phyloP scores from a whole-genome alignment of 2,888 invertebrate species.

The Exocentrus adspersus region DNA sequence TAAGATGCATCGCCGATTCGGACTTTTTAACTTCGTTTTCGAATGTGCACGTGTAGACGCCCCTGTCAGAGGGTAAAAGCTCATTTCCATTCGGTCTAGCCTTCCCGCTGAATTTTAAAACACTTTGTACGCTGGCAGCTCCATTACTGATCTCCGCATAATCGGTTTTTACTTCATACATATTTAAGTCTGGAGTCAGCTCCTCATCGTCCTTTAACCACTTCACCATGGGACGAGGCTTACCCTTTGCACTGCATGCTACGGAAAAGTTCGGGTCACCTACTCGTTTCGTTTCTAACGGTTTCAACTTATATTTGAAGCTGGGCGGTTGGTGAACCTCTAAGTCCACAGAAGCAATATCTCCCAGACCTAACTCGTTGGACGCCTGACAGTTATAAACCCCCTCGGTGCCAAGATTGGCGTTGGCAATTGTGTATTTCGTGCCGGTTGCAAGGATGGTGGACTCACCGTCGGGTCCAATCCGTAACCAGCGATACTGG shows the following conservation, averaged over 20 bases:
- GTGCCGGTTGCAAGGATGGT: slow-evolving; percentile 81
- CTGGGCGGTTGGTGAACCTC: slow-evolving; percentile 91
- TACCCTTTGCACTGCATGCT: slow-evolving; percentile 87
- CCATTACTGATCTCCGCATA: slow-evolving; percentile 81
- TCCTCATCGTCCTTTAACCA: slow-evolving; percentile 90
- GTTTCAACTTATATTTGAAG: slow-evolving; percentile 83
- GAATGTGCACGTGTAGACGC: slow-evolving; percentile 87
- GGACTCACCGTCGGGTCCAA: slow-evolving; percentile 73
- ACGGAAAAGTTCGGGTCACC: slow-evolving; percentile 83
- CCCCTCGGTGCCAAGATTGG: slow-evolving; percentile 87
- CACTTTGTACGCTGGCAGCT: slow-evolving; percentile 85
- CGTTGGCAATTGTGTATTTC: slow-evolving; percentile 86
- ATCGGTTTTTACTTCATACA: slow-evolving; percentile 85
- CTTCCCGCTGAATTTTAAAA: slow-evolving; percentile 81
- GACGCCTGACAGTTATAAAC: slow-evolving; percentile 90
- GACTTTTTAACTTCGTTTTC: slow-evolving; percentile 90
- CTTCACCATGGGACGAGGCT: slow-evolving; percentile 83
- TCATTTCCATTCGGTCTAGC: slow-evolving; percentile 81
- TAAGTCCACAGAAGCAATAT: slow-evolving; percentile 82
- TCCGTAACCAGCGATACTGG: slow-evolving; percentile 89
- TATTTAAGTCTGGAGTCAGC: slow-evolving; percentile 78
- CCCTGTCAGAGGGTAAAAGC: slow-evolving; percentile 84
- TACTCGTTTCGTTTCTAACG: slow-evolving; percentile 80
- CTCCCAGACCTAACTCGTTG: slow-evolving; percentile 89
- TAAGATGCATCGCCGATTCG: slow-evolving; percentile 89